phyloP scores from a whole-genome alignment of 2,113 vertebrate species.

The Balaenoptera acutorostrata region DNA sequence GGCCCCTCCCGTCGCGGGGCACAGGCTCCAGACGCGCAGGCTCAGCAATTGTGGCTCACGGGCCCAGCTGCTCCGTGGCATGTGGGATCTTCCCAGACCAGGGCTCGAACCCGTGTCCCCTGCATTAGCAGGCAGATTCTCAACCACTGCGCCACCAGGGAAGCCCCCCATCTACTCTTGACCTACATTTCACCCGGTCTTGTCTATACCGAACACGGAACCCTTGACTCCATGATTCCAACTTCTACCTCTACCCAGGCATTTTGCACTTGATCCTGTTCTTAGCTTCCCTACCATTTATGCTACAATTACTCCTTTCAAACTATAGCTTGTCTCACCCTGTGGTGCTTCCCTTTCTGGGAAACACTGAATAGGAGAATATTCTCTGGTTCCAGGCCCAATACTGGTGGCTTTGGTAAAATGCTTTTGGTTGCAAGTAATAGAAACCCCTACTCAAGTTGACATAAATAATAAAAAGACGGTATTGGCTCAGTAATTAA shows the following conservation, averaged over 20 bases:
- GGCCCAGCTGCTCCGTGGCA: too few relatives aligned
- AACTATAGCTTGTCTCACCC: background rate
- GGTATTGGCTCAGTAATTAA: background rate
- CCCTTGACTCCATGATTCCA: background rate
- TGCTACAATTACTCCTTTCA: background rate
- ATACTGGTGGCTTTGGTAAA: background rate
- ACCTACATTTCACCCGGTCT: background rate
- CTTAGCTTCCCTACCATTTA: background rate
- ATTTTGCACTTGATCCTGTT: background rate
- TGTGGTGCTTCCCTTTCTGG: background rate
- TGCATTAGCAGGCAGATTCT: too few relatives aligned
- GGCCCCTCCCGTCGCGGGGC: too few relatives aligned
- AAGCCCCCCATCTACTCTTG: background rate
- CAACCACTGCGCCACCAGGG: too few relatives aligned
- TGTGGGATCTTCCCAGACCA: too few relatives aligned
- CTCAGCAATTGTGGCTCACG: too few relatives aligned
- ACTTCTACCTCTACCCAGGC: background rate
- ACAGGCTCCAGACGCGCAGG: too few relatives aligned
- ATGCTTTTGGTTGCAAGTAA: background rate
- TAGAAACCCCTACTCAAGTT: background rate
- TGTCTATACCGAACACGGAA: background rate
- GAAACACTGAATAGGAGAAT: background rate
- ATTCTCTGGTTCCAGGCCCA: background rate
- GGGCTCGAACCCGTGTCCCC: too few relatives aligned
- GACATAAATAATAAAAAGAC: background rate